Percentiles rank a stretch among this genome's conserved stretches.
phyloP scores from a whole-genome alignment of 2,888 invertebrate species.

The Tetheella fluctuosa region DNA sequence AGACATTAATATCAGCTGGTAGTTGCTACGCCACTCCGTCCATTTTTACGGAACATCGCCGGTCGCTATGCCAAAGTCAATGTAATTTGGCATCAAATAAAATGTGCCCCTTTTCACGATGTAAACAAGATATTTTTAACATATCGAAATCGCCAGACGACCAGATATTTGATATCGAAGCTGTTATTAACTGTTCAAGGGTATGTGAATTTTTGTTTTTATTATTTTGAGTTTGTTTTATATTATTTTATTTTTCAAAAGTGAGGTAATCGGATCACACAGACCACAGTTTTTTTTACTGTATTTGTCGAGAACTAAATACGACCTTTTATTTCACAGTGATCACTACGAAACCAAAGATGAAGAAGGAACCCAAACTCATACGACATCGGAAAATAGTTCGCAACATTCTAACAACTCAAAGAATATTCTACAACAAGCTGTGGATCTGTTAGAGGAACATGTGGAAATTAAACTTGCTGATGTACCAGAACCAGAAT shows the following conservation, averaged over 20 bases:
- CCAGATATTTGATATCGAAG: conserved; percentile 2
- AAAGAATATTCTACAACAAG: background rate
- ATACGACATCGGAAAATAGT: conserved; percentile 3
- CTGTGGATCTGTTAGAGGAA: conserved; percentile 2
- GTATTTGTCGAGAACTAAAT: background rate
- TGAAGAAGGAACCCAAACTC: conserved; percentile 18
- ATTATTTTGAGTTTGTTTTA: background rate
- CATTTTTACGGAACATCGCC: conserved; percentile 27
- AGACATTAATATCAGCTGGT: conserved; percentile 35
- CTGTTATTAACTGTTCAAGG: background rate
- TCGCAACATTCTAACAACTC: background rate
- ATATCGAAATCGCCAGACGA: conserved; percentile 2
- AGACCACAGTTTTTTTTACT: background rate
- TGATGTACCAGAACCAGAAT: background rate
- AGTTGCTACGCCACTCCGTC: conserved; percentile 34
- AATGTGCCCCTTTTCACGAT: conserved; percentile 43
- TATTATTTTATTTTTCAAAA: background rate
- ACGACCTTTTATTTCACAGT: background rate
- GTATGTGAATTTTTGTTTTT: conserved; percentile 2
- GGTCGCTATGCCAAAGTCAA: conserved; percentile 51
- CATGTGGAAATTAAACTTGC: background rate
- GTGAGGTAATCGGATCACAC: too few species aligned
- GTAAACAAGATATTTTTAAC: conserved; percentile 60
- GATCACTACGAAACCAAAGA: background rate
- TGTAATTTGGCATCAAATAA: conserved; percentile 56